These are phyloP conservation scores for Nasonia vitripennis DNA, from an alignment of 1,140 invertebrate genomes.

Conservation along the genomic window DNA sequence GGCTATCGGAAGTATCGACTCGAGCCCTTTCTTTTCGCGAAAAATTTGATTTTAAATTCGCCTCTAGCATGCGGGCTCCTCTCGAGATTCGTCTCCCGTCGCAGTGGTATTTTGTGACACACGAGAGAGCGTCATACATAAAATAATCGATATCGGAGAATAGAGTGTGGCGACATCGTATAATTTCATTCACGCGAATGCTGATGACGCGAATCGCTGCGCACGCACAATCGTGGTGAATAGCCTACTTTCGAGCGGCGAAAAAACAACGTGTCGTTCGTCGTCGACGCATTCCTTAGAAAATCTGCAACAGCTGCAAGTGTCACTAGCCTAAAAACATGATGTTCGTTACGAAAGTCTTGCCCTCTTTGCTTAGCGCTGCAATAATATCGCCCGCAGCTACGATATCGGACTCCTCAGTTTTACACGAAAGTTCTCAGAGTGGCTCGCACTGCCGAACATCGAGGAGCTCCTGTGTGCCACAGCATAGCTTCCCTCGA, in stretches of 20 bases:
- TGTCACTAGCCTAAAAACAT: conserved; percentile 14
- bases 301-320: background rate
- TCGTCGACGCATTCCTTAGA: background rate
- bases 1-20: conserved; percentile 70
- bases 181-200: too few relatives aligned
- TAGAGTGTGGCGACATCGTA: background rate
- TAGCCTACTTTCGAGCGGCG: too few relatives aligned
- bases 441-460: background rate
- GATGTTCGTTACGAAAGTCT: conserved; percentile 11
- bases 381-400: too few relatives aligned
- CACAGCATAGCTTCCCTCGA: background rate
- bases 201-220: too few relatives aligned
- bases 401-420: background rate
- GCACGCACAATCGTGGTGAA: too few relatives aligned
- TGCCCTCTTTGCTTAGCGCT: conserved; percentile 10
- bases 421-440: background rate
- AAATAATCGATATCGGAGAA: too few relatives aligned
- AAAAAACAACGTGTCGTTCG: too few relatives aligned
- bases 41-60: conserved; percentile 45
- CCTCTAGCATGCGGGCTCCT: conserved; percentile 53
- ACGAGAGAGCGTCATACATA: too few relatives aligned
- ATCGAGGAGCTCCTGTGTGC: background rate
- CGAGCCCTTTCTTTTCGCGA: conserved; percentile 51
- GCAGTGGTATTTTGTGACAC: too few relatives aligned
- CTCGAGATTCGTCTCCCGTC: background rate